A percentile compares a stretch with the other conserved stretches of the same genome.
These are phyloP conservation scores for Calephelis perditalis DNA, from an alignment of 2,888 invertebrate genomes.

Conservation along the genomic window DNA sequence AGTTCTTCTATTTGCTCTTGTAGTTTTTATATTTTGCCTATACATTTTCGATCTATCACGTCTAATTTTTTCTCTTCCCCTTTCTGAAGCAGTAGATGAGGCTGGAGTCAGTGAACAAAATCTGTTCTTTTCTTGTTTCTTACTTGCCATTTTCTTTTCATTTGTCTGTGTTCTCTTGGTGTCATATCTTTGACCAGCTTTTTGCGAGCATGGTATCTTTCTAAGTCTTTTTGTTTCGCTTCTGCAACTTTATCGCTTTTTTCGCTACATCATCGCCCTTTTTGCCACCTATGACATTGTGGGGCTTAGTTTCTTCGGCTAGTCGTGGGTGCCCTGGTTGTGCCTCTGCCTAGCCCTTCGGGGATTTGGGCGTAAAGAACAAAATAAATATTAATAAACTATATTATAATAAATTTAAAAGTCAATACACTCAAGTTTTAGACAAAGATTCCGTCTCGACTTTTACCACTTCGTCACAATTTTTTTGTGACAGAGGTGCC, in stretches of 20 bases:
- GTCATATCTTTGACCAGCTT: conserved; percentile 33
- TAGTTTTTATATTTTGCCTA: not conserved
- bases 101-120: not conserved
- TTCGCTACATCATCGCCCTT: not conserved
- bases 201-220: conserved; percentile 32
- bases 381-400: no score
- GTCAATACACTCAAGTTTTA: not conserved
- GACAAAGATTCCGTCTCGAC: not conserved
- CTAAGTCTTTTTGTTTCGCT: conserved; percentile 23
- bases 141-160: conserved; percentile 27
- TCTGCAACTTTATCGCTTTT: conserved; percentile 21
- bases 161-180: conserved; percentile 29
- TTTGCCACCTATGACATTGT: no score
- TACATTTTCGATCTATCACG: not conserved
- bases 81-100: not conserved
- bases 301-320: no score
- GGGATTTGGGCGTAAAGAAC: no score
- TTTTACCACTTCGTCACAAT: not conserved
- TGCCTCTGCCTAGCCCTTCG: no score
- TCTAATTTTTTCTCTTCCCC: not conserved
- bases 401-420: no score
- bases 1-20: not conserved
- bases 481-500: conserved; percentile 2
- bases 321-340: no score
- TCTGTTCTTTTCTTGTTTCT: conserved; percentile 12